Conservation (phyloP, 1,140 invertebrate genomes). For the Tribolium castaneum region DNA sequence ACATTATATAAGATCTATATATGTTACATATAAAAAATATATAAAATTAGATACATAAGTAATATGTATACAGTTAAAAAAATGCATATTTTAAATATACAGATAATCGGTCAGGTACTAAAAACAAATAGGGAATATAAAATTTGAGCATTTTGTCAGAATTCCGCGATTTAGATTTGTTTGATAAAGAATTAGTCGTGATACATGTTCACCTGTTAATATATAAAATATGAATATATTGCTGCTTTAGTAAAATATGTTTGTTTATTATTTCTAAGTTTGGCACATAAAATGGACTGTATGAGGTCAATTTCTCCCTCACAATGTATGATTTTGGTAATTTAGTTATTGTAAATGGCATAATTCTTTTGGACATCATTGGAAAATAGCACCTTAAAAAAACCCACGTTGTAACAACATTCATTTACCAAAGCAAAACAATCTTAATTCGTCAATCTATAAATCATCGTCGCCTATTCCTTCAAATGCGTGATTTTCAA, state of each 20-base stretch:
- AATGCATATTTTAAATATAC: constrained; percentile 30
- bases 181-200: constrained; percentile 32
- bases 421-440: constrained; percentile 32
- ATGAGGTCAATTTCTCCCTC: constrained; percentile 2
- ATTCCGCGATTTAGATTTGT: constrained; percentile 29
- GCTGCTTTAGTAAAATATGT: constrained; percentile 47
- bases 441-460: constrained; percentile 62
- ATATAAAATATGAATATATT: constrained; percentile 43
- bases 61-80: constrained; percentile 14
- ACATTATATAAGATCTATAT: constrained; percentile 21
- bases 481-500: constrained; percentile 91
- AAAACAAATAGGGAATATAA: constrained; percentile 36
- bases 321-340: constrained; percentile 32
- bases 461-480: constrained; percentile 92
- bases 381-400: constrained; percentile 46
- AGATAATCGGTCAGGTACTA: constrained; percentile 38
- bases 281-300: constrained; percentile 48
- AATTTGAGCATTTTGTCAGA: constrained; percentile 39
- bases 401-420: constrained; percentile 43
- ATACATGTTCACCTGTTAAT: constrained; percentile 22
- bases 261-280: constrained; percentile 45
- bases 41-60: constrained; percentile 30
- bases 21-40: constrained; percentile 35
- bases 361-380: constrained; percentile 43
- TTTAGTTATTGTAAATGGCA: constrained; percentile 43